Base-by-base conservation (phyloP, 2,113 vertebrate genomes). In the Oxyruncus cristatus region DNA sequence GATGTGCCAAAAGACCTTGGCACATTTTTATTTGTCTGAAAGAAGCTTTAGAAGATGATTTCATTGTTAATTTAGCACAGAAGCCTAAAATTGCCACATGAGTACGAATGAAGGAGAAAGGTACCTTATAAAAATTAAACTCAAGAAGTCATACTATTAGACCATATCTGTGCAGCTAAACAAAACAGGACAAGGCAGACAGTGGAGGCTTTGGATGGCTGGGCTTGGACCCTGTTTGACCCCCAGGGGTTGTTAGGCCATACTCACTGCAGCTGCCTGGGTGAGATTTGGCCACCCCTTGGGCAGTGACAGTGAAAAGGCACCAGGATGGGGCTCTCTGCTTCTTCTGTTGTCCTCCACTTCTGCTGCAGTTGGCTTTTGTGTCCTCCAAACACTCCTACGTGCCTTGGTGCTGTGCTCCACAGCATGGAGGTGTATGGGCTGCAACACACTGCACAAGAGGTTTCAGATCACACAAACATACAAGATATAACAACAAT, bases 201-300 rank as follows among this genome's bases (percentile, higher is more conserved):
- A 16, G 18, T 1, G 2, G 16, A 58, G 23, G 13, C 18, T 71
- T 23, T 82, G 39, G 6, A 50, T 2, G 10, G 6, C 15, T 67
- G 68, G 19, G 11, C 32, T 32, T 2, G 15, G n/a, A 23, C 32
- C 8, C 14, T 67, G 5, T 67, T 63, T 66, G 28, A 53, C 6
- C 0, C 0, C 11, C 5, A 2, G 8, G 9, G 21, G 23, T 13
- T 62, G 13, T 50, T 23, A 79, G 44, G 30, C 23, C 33, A 2
- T 6, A 16, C 1, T 50, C 21, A 12, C 23, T 18, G 53, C 0
- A 1, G 27, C 20, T 78, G 32, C 11, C 22, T 33, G 32, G 32
- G 26, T 11, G 12, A 77, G 14, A 3, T 22, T 81, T 67, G 23
- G 16, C 35, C 20, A 6, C 37, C 8, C 3, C 6, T 22, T 3